Evolutionary conservation across 2,113 vertebrate genomes (phyloP), one percentile per base, ranked within the genome.

Genomic region (Leptocoma aspasia): DNA sequence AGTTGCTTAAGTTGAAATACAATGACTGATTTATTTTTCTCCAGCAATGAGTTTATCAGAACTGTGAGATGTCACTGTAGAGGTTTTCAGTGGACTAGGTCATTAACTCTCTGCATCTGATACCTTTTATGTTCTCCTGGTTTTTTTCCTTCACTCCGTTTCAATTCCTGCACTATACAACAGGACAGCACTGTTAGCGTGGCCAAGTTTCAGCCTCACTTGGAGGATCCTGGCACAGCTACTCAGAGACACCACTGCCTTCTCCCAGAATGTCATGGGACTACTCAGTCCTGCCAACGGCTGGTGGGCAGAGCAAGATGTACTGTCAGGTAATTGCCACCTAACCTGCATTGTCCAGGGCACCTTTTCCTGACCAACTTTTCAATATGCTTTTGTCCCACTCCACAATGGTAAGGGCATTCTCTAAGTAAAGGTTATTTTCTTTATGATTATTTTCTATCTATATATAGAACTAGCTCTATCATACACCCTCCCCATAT

Each of bases 31-130:
- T 83, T 80, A 31, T 87, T 96, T 87, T 95, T 83, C 72, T 95
- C 81, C 81, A 95, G 75, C 73, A 94, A 82, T 80, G 16, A 84
- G 33, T 69, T 89, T 91, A 82, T 85, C 61, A 82, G 89, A 93
- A 95, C 70, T 63, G 33, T 94, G 90, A 96, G 35, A 63, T 92
- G 63, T 83, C 85, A 90, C 86, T 93, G 91, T 92, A 68, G 59
- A 69, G 66, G n/a, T 60, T 66, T 82, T 82, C 90, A 95, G 95
- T 89, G 49, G 45, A 69, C 93, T 78, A 80, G 93, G 82, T 96
- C 94, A 96, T 97, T 97, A 97, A 98, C 97, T 97, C 97, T 98
- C 97, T 98, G 97, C 97, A 97, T 97, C 95, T 96, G 95, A 97
- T 96, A 82, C n/a, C 5, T 87, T 75, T 47, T 42, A 7, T 47